A percentile compares a stretch with the other conserved stretches of the same genome.
Evolutionary conservation across 2,888 invertebrate species (phyloP).

Genomic region (Ophion slaviceki): DNA sequence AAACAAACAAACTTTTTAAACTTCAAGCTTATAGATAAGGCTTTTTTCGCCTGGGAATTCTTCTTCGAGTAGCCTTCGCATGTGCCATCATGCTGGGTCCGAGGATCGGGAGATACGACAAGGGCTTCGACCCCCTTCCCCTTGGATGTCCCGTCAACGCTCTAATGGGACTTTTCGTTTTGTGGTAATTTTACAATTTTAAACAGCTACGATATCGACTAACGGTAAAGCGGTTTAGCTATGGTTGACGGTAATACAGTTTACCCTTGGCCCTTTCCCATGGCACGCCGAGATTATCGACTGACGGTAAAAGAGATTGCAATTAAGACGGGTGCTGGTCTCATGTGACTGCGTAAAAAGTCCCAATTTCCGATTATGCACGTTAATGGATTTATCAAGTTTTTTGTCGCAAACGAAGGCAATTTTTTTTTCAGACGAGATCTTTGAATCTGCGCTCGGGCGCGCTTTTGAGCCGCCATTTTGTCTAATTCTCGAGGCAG

Average conservation of each 20-base stretch:
- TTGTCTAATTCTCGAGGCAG: not conserved
- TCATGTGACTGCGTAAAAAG: not conserved
- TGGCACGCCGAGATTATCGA: not conserved
- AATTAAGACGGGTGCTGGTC: not conserved
- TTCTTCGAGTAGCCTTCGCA: constrained; percentile 89
- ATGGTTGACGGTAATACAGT: not conserved
- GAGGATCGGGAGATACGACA: constrained; percentile 92
- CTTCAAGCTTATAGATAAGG: not conserved
- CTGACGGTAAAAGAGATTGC: not conserved
- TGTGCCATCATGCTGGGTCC: constrained; percentile 96
- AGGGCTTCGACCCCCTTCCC: constrained; percentile 90
- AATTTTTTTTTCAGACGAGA: not conserved
- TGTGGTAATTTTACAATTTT: constrained; percentile 86
- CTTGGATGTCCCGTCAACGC: constrained; percentile 96
- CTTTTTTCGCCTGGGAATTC: not conserved
- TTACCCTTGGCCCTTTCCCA: too few species aligned
- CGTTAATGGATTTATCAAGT: too few species aligned
- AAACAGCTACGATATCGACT: not conserved
- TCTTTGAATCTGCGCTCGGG: not conserved
- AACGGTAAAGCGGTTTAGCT: not conserved
- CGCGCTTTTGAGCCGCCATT: not conserved
- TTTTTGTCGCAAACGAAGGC: not conserved
- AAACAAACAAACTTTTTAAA: not conserved
- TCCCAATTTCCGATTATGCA: not conserved
- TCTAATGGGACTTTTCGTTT: constrained; percentile 94